Conservation (phyloP, 2,888 invertebrate genomes). For the Synergus japonicus region DNA sequence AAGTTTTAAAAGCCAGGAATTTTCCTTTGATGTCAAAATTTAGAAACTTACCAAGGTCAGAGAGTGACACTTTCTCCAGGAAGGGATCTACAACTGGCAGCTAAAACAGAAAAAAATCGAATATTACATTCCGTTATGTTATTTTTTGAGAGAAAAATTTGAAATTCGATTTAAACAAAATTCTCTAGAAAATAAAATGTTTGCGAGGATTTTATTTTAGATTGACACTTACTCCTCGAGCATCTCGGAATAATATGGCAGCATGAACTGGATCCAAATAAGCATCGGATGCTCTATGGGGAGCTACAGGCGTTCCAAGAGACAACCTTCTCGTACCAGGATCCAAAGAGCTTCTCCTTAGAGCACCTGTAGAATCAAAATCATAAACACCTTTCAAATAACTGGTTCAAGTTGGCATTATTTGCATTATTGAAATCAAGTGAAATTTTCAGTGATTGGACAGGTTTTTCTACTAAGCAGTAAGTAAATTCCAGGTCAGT, state of each 20-base stretch:
- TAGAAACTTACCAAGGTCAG: slow-evolving; percentile 85
- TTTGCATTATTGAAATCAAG: not conserved
- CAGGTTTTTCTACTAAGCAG: not conserved
- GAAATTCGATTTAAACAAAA: no score
- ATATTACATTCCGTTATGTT: not conserved
- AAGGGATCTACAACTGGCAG: slow-evolving; percentile 94
- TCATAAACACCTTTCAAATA: not conserved
- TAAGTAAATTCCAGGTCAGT: not conserved
- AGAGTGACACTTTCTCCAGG: slow-evolving; percentile 90
- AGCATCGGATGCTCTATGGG: slow-evolving; percentile 87
- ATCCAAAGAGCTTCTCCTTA: slow-evolving; percentile 87
- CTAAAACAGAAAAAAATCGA: slow-evolving; percentile 80
- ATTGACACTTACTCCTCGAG: slow-evolving; percentile 89
- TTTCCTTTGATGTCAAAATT: not conserved
- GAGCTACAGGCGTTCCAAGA: slow-evolving; percentile 81
- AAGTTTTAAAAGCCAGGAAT: not conserved
- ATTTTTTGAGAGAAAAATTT: no score
- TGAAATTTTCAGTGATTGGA: not conserved
- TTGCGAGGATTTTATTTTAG: not conserved
- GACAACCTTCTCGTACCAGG: slow-evolving; percentile 89
- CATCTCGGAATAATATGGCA: slow-evolving; percentile 93
- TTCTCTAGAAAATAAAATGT: not conserved
- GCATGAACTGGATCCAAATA: slow-evolving; percentile 92
- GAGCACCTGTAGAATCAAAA: slow-evolving; percentile 81
- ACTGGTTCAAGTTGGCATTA: not conserved